These are phyloP conservation scores for Trichonephila clavata DNA, from an alignment of 1,140 invertebrate species.

Conservation along the genomic window DNA sequence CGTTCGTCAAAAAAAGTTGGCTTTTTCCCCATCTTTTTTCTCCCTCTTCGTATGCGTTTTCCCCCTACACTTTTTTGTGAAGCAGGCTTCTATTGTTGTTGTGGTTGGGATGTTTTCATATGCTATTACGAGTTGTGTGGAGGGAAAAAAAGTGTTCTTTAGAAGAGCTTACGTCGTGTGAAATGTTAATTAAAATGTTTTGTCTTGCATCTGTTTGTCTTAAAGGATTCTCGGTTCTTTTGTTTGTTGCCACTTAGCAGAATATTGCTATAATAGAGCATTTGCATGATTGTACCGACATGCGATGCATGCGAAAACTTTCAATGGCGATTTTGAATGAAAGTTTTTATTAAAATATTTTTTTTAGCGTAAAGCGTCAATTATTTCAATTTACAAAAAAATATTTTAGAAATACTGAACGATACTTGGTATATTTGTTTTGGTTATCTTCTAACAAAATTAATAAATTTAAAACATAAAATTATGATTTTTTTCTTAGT, in stretches of 20 bases:
- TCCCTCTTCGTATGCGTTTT: neutral
- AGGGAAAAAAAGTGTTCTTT: conserved; percentile 20
- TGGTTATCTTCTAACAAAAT: no score
- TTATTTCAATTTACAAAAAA: no score
- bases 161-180: conserved; percentile 24
- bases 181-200: conserved; percentile 72
- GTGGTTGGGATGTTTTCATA: neutral
- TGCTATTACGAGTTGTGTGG: conserved; percentile 2
- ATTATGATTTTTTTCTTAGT: no score
- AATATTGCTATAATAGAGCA: neutral
- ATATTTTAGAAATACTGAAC: no score
- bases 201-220: conserved; percentile 52
- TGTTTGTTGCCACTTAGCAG: neutral
- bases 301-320: neutral
- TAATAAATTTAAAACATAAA: no score
- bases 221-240: neutral
- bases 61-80: neutral
- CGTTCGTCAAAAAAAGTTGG: conserved; percentile 67
- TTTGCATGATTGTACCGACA: neutral
- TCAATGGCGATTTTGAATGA: neutral
- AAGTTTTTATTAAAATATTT: neutral
- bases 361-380: neutral
- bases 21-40: neutral
- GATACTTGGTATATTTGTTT: no score
- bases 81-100: neutral